Conservation (phyloP, 1,140 invertebrate species). For the Melipona quadrifasciata region DNA sequence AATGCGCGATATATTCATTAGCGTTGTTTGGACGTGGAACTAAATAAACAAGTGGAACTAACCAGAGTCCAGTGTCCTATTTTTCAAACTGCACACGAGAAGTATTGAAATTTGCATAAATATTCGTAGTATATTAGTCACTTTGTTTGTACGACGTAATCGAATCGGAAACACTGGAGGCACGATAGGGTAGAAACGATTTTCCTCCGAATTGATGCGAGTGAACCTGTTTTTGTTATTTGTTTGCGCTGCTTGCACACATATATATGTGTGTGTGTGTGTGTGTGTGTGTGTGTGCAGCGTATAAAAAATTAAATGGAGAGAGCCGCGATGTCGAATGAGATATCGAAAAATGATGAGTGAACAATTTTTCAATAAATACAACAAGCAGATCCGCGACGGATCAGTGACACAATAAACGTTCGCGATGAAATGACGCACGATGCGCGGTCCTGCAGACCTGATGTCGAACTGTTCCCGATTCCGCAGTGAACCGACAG, state of each 20-base stretch:
- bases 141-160: not conserved
- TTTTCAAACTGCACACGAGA: not conserved
- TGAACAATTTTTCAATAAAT: slow-evolving; percentile 2
- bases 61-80: not conserved
- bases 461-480: not conserved
- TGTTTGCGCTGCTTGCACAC: not conserved
- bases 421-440: not conserved
- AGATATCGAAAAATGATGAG: not conserved
- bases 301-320: not conserved
- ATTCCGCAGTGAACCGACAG: not conserved
- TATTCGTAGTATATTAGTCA: not conserved
- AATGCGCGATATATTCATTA: too few species aligned
- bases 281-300: too few species aligned
- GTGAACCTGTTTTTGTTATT: not conserved
- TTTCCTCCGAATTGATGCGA: not conserved
- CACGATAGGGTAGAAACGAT: not conserved
- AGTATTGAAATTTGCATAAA: not conserved
- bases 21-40: too few species aligned
- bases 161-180: not conserved
- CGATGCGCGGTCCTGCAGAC: not conserved
- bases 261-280: too few species aligned
- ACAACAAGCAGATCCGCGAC: slow-evolving; percentile 1
- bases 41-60: not conserved
- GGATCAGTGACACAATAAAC: not conserved
- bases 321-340: not conserved